phyloP scores from a whole-genome alignment of 2,113 vertebrate species.

The Peromyscus polionotus region DNA sequence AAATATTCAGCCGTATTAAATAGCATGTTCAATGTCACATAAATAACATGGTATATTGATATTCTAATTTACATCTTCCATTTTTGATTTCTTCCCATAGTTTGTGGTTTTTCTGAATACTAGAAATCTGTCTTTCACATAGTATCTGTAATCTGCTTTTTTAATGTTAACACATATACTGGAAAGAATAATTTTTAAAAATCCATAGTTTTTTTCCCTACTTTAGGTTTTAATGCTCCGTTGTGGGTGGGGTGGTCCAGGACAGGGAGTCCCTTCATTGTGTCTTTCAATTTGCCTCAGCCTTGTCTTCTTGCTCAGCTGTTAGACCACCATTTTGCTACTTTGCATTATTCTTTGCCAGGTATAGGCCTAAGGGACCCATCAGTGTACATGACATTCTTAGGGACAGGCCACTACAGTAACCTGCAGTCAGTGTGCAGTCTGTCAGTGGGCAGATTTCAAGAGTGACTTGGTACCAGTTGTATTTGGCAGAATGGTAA shows the following conservation, averaged over 20 bases:
- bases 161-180: neutral
- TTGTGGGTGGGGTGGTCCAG: neutral
- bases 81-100: conserved; percentile 38
- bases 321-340: neutral
- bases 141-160: neutral
- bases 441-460: neutral
- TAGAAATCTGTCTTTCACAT: neutral
- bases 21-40: neutral
- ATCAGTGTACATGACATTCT: neutral
- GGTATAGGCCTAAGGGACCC: neutral
- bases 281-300: neutral
- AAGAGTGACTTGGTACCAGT: neutral
- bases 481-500: neutral
- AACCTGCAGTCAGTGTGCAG: neutral
- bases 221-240: neutral
- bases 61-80: neutral
- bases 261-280: neutral
- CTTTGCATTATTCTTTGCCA: conserved; percentile 8
- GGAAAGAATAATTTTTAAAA: neutral
- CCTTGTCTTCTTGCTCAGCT: neutral
- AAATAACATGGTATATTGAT: neutral
- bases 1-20: neutral
- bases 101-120: conserved; percentile 23
- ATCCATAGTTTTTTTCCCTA: neutral
- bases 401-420: neutral